Percentiles rank a stretch among this genome's conserved stretches.
Conservation (phyloP, 1,140 invertebrate genomes). For the Panagrolaimus sp. region DNA sequence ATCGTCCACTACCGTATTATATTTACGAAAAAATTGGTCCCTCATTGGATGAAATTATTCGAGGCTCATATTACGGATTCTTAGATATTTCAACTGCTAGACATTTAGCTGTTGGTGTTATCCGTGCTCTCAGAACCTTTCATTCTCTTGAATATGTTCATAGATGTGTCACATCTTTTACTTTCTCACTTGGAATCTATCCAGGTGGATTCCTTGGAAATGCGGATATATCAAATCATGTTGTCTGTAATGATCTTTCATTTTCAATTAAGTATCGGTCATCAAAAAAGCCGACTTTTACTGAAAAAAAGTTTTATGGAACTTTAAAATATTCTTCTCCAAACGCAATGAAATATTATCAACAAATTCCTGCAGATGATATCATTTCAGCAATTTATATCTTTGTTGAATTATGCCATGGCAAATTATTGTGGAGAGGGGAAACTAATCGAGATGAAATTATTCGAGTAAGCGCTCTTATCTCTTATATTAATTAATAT, state of each 20-base stretch:
- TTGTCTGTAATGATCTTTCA: slow-evolving; percentile 18
- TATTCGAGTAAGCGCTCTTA: background rate
- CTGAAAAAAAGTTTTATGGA: slow-evolving; percentile 5
- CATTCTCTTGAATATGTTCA: slow-evolving; percentile 19
- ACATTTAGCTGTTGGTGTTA: slow-evolving; percentile 17
- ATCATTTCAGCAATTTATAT: slow-evolving; percentile 18
- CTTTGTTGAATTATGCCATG: slow-evolving; percentile 20
- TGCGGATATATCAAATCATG: slow-evolving; percentile 4
- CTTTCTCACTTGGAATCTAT: slow-evolving; percentile 12
- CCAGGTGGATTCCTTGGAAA: slow-evolving; percentile 7
- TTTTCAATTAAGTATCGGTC: slow-evolving; percentile 10
- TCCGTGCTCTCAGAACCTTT: background rate
- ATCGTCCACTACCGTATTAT: slow-evolving; percentile 18
- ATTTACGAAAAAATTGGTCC: slow-evolving; percentile 15
- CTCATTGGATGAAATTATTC: slow-evolving; percentile 16
- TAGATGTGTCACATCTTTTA: slow-evolving; percentile 19
- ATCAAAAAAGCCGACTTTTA: background rate
- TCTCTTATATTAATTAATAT: too few species aligned
- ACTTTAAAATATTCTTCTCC: slow-evolving; percentile 23
- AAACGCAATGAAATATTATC: background rate
- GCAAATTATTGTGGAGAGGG: slow-evolving; percentile 17
- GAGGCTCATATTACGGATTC: slow-evolving; percentile 13
- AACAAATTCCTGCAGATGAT: slow-evolving; percentile 18
- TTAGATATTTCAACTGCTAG: slow-evolving; percentile 21
- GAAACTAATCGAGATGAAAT: slow-evolving; percentile 1